Evolutionary conservation across 2,888 invertebrate species (phyloP), one percentile per base, ranked within the genome.

Genomic region (Phyllotreta striolata): DNA sequence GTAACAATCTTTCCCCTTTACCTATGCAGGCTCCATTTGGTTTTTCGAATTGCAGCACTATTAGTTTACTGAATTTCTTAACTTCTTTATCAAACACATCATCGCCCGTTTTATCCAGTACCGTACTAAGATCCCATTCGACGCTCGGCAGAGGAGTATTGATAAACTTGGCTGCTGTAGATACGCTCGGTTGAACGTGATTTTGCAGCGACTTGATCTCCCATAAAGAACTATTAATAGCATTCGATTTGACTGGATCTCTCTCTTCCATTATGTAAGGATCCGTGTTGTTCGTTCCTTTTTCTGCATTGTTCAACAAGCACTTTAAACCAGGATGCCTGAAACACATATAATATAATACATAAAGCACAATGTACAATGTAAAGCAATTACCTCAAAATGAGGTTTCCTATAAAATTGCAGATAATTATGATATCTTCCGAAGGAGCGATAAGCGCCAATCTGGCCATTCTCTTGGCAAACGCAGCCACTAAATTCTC

Each of bases 401-500:
- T 83, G 63, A 98, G 83, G 83, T 97, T 97, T 58, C 90, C 89
- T 54, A 98, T 88, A 71, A 98, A 91, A 71, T 90, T 87, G 73
- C 95, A 84, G 69, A 96, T 87, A 9, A 90, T 88, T 5, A 88
- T 83, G 49, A 91, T 88, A 78, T 93, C 92, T 67, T 91, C 90
- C 0, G 93, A 88, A 2, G 93, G 91, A 3, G 96, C 95, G 24
- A 91, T 85, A 62, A 98, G 84, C 12, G 93, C 89, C 66, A 98
- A 84, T 3, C 97, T 87, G 0, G 95, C 89, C 67, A 97, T 81
- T 43, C 93, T 89, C 83, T 98, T 98, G 1, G 90, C 91, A 81
- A 98, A 98, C 1, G 97, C 95, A 0, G 96, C 97, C 6, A 96
- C 94, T 72, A 98, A 81, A 70, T 90, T 88, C 76, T 95, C 93